phyloP scores from a whole-genome alignment of 2,113 vertebrate species.

The Rhabdornis inornatus region DNA sequence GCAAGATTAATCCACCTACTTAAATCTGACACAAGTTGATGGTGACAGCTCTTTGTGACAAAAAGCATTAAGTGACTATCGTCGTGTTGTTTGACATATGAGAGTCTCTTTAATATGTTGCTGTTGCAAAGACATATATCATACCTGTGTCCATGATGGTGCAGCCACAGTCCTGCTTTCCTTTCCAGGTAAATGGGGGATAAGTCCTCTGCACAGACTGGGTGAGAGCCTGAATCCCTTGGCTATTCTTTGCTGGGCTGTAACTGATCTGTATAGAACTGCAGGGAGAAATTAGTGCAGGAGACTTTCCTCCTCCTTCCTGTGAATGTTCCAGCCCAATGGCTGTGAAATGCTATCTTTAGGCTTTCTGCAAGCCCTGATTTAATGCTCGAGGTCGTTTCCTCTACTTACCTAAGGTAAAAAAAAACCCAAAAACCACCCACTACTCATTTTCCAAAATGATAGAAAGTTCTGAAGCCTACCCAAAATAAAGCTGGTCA shows the following conservation, averaged over 20 bases:
- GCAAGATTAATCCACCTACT: background rate
- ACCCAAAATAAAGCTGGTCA: background rate
- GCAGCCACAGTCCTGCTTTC: background rate
- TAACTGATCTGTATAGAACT: background rate
- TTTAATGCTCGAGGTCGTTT: background rate
- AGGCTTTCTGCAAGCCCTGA: background rate
- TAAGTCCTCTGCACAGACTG: background rate
- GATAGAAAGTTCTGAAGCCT: background rate
- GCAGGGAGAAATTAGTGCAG: background rate
- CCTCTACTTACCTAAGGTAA: background rate
- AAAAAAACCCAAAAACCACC: too few species aligned
- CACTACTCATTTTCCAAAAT: background rate
- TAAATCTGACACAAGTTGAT: background rate
- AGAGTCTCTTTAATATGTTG: background rate
- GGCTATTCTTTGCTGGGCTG: background rate
- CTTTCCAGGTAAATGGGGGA: background rate
- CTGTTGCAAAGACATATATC: background rate
- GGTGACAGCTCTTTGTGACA: background rate
- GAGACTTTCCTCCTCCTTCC: background rate
- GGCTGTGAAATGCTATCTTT: background rate
- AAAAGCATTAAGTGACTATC: constrained; percentile 2
- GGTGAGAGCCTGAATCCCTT: background rate
- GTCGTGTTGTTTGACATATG: background rate
- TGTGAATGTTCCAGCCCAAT: background rate
- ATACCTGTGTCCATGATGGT: background rate